Conservation (phyloP, 2,888 invertebrate genomes). For the Mycalesis mineus region DNA sequence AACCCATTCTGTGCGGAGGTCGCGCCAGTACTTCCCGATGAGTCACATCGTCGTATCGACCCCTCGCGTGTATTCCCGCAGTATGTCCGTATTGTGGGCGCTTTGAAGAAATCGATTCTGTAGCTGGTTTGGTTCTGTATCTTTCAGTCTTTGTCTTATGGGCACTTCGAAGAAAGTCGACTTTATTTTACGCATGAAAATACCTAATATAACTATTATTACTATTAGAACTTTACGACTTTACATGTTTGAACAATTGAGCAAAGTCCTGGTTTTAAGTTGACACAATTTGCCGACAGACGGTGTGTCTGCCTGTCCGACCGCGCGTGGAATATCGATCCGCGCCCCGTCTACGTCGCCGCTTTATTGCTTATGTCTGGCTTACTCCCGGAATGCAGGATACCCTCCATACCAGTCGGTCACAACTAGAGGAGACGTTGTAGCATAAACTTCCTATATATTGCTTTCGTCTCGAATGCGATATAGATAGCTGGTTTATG, state of each 20-base stretch:
- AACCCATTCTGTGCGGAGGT: not conserved
- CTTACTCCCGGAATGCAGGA: constrained; percentile 36
- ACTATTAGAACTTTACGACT: too few species aligned
- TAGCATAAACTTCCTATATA: too few species aligned
- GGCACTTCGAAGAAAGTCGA: too few species aligned
- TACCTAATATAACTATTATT: too few species aligned
- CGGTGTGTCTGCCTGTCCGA: constrained; percentile 30
- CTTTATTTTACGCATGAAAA: too few species aligned
- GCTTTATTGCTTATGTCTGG: constrained; percentile 49
- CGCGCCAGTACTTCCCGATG: not conserved
- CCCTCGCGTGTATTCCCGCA: not conserved
- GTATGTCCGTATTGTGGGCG: not conserved
- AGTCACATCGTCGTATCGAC: not conserved
- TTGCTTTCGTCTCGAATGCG: too few species aligned
- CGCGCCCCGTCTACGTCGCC: constrained; percentile 36
- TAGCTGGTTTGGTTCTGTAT: too few species aligned
- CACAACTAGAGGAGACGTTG: too few species aligned
- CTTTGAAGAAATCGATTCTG: too few species aligned
- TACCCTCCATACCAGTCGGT: not conserved
- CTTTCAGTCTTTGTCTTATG: too few species aligned
- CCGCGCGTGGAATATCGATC: constrained; percentile 43
- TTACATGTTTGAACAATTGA: too few species aligned
- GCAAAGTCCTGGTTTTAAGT: not conserved
- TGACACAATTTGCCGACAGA: not conserved
- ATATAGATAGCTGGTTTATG: too few species aligned